phyloP scores from a whole-genome alignment of 2,797 vertebrate genomes.

The Crotalus adamanteus region DNA sequence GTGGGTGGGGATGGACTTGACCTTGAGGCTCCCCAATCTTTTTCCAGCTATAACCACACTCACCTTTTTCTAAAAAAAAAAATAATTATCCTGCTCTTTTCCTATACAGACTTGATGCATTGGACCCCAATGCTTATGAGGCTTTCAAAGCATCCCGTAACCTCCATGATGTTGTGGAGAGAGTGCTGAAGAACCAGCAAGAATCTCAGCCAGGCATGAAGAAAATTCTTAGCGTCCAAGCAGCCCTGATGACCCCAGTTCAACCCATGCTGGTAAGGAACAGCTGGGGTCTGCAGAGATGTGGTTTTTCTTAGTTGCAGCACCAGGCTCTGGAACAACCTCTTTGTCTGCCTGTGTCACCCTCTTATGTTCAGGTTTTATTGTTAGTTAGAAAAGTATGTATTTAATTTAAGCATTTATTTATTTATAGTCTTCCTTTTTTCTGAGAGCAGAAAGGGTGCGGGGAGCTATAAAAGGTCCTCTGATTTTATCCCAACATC shows the following conservation, averaged over 20 bases:
- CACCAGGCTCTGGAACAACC: not conserved
- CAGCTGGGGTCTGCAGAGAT: not conserved
- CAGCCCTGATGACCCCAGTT: conserved; percentile 93
- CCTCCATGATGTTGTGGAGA: conserved; percentile 90
- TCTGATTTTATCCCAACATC: not conserved
- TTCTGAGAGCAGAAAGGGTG: not conserved
- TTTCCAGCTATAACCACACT: not conserved
- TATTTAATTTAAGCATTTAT: not conserved
- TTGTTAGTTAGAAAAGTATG: not conserved
- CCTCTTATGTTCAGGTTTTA: not conserved
- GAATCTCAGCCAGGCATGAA: conserved; percentile 84
- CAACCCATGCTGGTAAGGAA: conserved; percentile 93
- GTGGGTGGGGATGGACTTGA: not conserved
- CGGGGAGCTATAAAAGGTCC: not conserved
- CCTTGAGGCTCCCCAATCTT: not conserved
- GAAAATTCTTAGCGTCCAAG: conserved; percentile 85
- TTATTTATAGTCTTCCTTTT: not conserved
- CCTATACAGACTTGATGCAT: conserved; percentile 84
- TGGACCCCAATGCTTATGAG: conserved; percentile 96
- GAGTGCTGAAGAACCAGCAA: conserved; percentile 88
- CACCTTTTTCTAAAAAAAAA: not conserved
- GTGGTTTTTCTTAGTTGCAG: not conserved
- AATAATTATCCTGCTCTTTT: not conserved
- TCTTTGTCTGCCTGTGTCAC: not conserved
- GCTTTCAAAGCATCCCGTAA: conserved; percentile 97